phyloP scores from a whole-genome alignment of 2,797 vertebrate genomes.

The Acestrorhynchus altus region DNA sequence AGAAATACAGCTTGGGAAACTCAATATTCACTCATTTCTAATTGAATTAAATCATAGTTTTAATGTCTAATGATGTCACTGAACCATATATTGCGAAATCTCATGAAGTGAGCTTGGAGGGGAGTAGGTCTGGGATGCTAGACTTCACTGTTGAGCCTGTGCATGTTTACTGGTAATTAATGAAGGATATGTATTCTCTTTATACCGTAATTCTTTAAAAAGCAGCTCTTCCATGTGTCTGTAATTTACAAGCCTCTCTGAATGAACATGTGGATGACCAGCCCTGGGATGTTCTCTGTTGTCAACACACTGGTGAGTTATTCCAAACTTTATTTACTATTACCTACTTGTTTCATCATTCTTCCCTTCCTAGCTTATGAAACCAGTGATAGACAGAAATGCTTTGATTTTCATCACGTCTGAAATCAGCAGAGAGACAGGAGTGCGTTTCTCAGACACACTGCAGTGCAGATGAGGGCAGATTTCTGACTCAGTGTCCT shows the following conservation, averaged over 20 bases:
- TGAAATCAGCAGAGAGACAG: neutral
- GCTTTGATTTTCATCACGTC: conserved; percentile 5
- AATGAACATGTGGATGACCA: neutral
- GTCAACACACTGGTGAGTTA: neutral
- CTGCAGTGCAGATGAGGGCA: neutral
- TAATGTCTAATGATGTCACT: too few species aligned
- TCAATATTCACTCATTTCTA: too few species aligned
- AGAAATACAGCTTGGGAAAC: too few species aligned
- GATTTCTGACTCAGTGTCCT: conserved; percentile 2
- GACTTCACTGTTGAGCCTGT: too few species aligned
- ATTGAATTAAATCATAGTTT: too few species aligned
- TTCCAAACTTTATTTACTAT: neutral
- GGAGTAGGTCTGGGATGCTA: too few species aligned
- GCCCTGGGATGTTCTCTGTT: neutral
- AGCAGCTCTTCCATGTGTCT: neutral
- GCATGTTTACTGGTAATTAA: too few species aligned
- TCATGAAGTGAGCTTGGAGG: too few species aligned
- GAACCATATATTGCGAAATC: too few species aligned
- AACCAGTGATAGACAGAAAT: neutral
- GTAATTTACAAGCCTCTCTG: neutral
- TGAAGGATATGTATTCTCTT: neutral
- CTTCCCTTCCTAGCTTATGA: neutral
- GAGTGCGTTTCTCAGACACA: neutral
- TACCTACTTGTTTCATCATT: neutral
- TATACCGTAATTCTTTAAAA: too few species aligned